Evolutionary conservation across 2,113 vertebrate genomes (phyloP), one percentile per base, ranked within the genome.

Genomic region (Zonotrichia leucophrys): DNA sequence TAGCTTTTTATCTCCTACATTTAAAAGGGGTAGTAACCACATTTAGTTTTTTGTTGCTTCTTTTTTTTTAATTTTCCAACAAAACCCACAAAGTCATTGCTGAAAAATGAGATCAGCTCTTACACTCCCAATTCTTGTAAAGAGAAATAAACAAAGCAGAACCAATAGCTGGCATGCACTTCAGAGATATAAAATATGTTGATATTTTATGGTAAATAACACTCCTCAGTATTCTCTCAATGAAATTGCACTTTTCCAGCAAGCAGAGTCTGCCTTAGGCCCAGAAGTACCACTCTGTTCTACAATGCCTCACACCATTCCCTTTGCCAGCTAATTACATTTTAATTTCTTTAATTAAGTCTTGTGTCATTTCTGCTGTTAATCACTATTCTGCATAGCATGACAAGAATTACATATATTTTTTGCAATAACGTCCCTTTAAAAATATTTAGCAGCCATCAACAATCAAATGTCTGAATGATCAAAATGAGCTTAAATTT

Each of bases 41-140:
- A 1, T 15, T 49, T 33, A 20, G 2, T 3, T n/a, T 56, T 52
- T 10, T 50, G 4, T 33, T 52, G 39, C 2, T 8, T n/a, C 52
- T 39, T 37, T 56, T 47, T 31, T 55, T 46, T 53, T 56, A 41
- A 33, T 39, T 87, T 74, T 58, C 12, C 1, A 7, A 62, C 46
- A 62, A 58, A 84, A 53, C 7, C 2, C 33, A 21, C 4, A 42
- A 72, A 90, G 50, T n/a, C 4, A 17, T 15, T 73, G 30, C 23
- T 25, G 7, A 79, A 82, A 87, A 72, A 13, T 33, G 1, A 85
- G 7, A n/a, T 73, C 44, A 76, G 10, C 18, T 31, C 21, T 75
- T 63, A 39, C 28, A 13, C 4, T 77, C 24, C 35, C 27, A n/a
- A 18, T 12, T 39, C 21, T 33, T 50, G 12, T 7, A 28, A 69